A percentile compares a stretch with the other conserved stretches of the same genome.
Evolutionary conservation across 2,113 vertebrate genomes (phyloP).

Genomic region (Corythaeola cristata): DNA sequence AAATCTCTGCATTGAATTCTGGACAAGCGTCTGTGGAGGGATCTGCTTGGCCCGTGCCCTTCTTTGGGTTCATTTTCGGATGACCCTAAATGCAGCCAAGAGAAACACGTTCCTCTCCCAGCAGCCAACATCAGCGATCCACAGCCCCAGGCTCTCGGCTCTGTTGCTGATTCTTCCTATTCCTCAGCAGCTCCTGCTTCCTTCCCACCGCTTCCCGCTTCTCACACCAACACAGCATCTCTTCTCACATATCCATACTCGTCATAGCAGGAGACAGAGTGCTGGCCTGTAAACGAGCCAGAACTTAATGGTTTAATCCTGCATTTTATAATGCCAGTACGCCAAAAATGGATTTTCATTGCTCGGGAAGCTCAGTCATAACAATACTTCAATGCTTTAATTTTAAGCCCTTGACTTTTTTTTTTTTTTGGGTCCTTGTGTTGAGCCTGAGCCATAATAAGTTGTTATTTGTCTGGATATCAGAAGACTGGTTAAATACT

Average conservation of each 20-base stretch:
- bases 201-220: neutral
- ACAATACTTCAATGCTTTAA: neutral
- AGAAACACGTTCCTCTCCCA: neutral
- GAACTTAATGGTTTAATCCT: neutral
- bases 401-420: neutral
- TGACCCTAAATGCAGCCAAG: neutral
- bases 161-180: neutral
- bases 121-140: neutral
- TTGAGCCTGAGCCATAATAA: neutral
- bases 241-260: neutral
- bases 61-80: neutral
- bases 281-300: neutral
- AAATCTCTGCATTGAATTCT: neutral
- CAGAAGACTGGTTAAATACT: slow-evolving; percentile 17
- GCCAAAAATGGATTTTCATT: neutral
- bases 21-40: accelerated
- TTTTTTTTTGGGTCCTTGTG: neutral
- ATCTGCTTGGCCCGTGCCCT: neutral
- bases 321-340: neutral
- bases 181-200: neutral
- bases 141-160: neutral
- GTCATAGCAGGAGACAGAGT: neutral
- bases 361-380: neutral
- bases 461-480: slow-evolving; percentile 4
- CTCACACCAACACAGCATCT: neutral